Evolutionary conservation across 1,140 invertebrate genomes (phyloP), one percentile per base, ranked within the genome.

Genomic region (Drosophila sulfurigaster): DNA sequence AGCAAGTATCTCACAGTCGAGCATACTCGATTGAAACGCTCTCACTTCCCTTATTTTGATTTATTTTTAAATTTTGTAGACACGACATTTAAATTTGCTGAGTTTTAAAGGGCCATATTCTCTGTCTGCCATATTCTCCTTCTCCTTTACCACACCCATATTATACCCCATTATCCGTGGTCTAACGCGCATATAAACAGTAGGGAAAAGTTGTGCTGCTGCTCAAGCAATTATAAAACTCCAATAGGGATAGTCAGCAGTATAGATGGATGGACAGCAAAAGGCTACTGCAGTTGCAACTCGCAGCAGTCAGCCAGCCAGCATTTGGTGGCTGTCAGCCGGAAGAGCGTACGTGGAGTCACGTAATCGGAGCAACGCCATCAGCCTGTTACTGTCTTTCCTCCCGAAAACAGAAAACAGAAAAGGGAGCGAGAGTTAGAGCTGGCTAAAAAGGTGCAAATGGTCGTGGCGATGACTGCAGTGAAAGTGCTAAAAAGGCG

Each of bases 221-320:
- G 79, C 77, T 78, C 73, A 75, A 81, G 83, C 85, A 87, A 88
- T 87, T 87, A 87, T 83, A 87, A 88, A 88, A 75, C 74, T 78
- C 76, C 79, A 80, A 64, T 43, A 46, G 38, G 49, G 48, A 52
- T 52, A 75, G 63, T 38, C 41, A 49, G 52, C 20, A 20, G 62
- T 10, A 7, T 8, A 32, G 30, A 54, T 35, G 30, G 13, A 15
- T 35, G 51, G 11, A 48, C 41, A 51, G 25, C 7, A 2, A 43
- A 25, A 7, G 6, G 41, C 41, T 13, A 43, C 41, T n/a, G 41
- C 41, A 43, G 38, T 41, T 25, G 54, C 28, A 28, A 28, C 6
- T 15, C 8, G 58, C 58, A 60, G 15, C 45, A 30, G 46, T 5
- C 43, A n/a, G 38, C 3, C 11, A 63, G 49, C 6, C 2, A n/a